Evolutionary conservation across 35 echinoderm and acorn worm species (phyloP), one percentile per base, ranked within the genome.

Genomic region (Patiria miniata): DNA sequence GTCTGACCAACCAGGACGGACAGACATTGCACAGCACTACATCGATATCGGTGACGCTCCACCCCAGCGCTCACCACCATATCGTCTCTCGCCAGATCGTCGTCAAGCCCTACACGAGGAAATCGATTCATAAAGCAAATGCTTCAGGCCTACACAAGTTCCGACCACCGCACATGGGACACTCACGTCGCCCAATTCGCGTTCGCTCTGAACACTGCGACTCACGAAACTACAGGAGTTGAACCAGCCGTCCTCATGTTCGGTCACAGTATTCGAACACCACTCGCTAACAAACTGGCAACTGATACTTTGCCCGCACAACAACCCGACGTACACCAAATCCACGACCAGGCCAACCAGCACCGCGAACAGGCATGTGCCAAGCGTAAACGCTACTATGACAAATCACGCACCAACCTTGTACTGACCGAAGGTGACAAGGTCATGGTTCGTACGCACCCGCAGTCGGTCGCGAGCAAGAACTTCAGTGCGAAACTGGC

Each of bases 401-500:
- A 61, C 82, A 84, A 84, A 38, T 33, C 21, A 37, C 40, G 82
- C 36, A 16, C 28, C 8, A 37, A 54, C 47, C n/a, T 55, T 33
- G 28, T 18, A 18, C 15, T 84, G 82, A 55, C 30, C 34, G 52
- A 54, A 14, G 82, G 82, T 37, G 52, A 84, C 3, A 51, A 19
- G 28, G 82, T 58, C 51, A 51, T 44, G 37, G 19, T 84, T 33
- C 55, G 60, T 37, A 84, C 82, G 16, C 57, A 56, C 37, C 82
- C 82, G 10, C 19, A 58, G 52, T 84, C 82, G 15, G 29, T 36
- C 9, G 82, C 82, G 14, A 84, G 60, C 15, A 84, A 60, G 52
- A 18, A 37, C 16, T 84, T 84, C 52, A 36, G 8, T 21, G 82
- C 82, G 1, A 84, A 84, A 39, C 82, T 55, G 9, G 82, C 82